Conservation (phyloP, 64 coral and sea anemone genomes). For the Platygyra sinensis region DNA sequence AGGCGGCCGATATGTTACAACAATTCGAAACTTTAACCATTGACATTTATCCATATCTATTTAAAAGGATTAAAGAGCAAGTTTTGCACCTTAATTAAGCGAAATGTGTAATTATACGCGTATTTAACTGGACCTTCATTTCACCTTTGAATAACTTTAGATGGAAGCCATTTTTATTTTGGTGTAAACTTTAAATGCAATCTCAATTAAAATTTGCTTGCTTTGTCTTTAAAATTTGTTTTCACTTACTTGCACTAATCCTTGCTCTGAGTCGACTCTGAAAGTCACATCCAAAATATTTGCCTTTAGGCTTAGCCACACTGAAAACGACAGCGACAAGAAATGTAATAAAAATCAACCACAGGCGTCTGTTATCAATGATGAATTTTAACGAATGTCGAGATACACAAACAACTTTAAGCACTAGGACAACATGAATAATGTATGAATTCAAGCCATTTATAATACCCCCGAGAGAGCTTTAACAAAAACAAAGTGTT, state of each 20-base stretch:
- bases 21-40: too few species aligned
- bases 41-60: too few species aligned
- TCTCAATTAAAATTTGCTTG: neutral
- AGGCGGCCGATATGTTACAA: too few species aligned
- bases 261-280: neutral
- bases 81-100: too few species aligned
- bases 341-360: neutral
- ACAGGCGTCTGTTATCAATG: neutral
- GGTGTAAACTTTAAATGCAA: too few species aligned
- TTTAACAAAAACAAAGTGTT: neutral
- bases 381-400: neutral
- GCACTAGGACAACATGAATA: neutral
- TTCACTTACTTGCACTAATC: neutral
- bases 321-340: neutral
- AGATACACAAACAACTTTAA: conserved; percentile 4
- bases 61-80: too few species aligned
- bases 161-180: too few species aligned
- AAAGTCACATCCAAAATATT: neutral
- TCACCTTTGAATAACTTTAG: too few species aligned
- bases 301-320: neutral
- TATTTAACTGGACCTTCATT: too few species aligned
- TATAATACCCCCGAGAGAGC: neutral
- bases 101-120: too few species aligned
- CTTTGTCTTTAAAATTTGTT: neutral
- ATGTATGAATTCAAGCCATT: neutral